Percentiles rank a stretch among this genome's conserved stretches.
These are phyloP conservation scores for Cyprinodon brontotheroides DNA, from an alignment of 2,113 vertebrate species.

Conservation along the genomic window DNA sequence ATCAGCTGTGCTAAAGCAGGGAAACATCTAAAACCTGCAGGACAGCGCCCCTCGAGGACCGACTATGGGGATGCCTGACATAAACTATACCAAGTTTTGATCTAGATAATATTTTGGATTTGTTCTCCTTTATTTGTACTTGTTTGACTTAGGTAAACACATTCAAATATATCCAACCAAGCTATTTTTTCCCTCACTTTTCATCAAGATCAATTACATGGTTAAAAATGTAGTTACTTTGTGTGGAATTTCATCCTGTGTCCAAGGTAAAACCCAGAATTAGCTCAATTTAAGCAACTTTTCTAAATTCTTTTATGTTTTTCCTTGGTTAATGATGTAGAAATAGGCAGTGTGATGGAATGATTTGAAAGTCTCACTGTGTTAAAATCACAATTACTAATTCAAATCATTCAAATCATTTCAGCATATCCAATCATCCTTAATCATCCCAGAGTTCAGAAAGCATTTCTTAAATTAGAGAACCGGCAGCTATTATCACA, in stretches of 20 bases:
- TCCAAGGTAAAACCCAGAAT: constrained; percentile 2
- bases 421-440: constrained; percentile 18
- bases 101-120: neutral
- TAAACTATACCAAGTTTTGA: neutral
- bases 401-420: constrained; percentile 20
- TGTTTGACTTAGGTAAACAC: neutral
- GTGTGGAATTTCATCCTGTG: neutral
- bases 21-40: no score
- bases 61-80: no score
- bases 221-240: neutral
- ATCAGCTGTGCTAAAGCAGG: no score
- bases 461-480: constrained; percentile 18
- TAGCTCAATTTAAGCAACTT: neutral
- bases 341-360: constrained; percentile 24
- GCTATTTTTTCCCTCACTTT: neutral
- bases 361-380: neutral
- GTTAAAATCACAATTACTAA: constrained; percentile 16
- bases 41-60: no score
- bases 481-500: constrained; percentile 26
- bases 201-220: neutral
- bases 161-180: neutral
- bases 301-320: constrained; percentile 22
- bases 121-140: neutral
- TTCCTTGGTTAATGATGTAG: constrained; percentile 19
- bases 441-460: constrained; percentile 21